Conservation (phyloP, 2,888 invertebrate genomes). For the Xylota segnis region DNA sequence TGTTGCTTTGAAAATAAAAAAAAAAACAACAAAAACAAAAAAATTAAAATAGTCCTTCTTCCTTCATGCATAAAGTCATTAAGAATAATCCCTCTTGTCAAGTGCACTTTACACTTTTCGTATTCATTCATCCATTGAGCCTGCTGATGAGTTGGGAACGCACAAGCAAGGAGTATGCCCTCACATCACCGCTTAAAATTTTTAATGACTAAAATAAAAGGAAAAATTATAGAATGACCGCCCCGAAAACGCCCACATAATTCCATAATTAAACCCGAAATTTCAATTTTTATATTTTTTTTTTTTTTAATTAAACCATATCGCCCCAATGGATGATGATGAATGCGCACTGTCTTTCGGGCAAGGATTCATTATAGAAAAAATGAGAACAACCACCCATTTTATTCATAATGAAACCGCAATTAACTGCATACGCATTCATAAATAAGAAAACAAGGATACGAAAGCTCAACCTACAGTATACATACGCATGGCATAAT, state of each 20-base stretch:
- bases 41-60: conserved; percentile 6
- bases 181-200: conserved; percentile 1
- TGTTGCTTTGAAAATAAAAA: conserved; percentile 11
- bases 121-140: conserved; percentile 21
- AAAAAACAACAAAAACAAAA: too few relatives aligned
- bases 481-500: conserved; percentile 34
- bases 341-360: conserved; percentile 5
- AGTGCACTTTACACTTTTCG: conserved; percentile 42
- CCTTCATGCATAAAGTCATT: conserved; percentile 31
- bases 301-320: conserved; percentile 50
- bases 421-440: conserved; percentile 65
- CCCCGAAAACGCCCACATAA: conserved; percentile 63
- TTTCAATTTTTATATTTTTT: conserved; percentile 47
- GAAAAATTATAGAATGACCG: conserved; percentile 24
- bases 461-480: background rate
- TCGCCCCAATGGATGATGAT: conserved; percentile 9
- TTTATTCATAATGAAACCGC: conserved; percentile 65
- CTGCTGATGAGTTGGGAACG: background rate
- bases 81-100: conserved; percentile 25
- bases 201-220: conserved; percentile 28
- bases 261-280: conserved; percentile 62
- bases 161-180: background rate
- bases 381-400: conserved; percentile 65
- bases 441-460: conserved; percentile 37
- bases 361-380: conserved; percentile 45